These are phyloP conservation scores for Oryzias celebensis DNA, from an alignment of 2,113 vertebrate genomes.

Conservation along the genomic window DNA sequence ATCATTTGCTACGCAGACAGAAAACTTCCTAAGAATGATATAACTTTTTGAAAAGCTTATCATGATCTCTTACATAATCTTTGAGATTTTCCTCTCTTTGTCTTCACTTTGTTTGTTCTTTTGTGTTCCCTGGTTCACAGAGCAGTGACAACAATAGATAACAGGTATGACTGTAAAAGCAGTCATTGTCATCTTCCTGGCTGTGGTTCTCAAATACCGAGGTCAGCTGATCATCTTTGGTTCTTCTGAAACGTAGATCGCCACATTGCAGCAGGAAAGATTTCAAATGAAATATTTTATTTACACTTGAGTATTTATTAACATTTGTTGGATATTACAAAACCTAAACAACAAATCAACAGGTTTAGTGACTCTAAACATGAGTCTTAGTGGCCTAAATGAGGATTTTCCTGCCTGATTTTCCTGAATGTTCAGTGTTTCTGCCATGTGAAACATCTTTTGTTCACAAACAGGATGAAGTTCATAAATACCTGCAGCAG, in stretches of 20 bases:
- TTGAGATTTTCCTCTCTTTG: too few relatives aligned
- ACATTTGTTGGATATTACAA: too few relatives aligned
- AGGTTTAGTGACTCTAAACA: too few relatives aligned
- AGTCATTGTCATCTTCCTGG: slow-evolving; percentile 43
- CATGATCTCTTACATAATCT: background rate
- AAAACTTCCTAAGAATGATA: background rate
- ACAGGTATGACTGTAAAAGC: slow-evolving; percentile 25
- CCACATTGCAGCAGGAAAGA: background rate
- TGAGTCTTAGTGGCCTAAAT: too few relatives aligned
- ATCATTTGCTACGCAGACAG: too few relatives aligned
- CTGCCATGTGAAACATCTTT: slow-evolving; percentile 10
- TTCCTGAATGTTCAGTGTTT: background rate
- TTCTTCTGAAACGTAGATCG: slow-evolving; percentile 11
- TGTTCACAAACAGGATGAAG: slow-evolving; percentile 19
- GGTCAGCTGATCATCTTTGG: slow-evolving; percentile 36
- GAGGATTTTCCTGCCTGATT: too few relatives aligned
- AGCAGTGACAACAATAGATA: slow-evolving; percentile 18
- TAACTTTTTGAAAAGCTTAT: background rate
- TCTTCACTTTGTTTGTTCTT: too few relatives aligned
- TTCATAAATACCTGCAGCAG: slow-evolving; percentile 11
- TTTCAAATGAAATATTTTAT: too few relatives aligned
- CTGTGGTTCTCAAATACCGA: slow-evolving; percentile 35
- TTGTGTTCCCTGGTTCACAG: background rate
- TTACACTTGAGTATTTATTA: too few relatives aligned
- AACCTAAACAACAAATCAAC: too few relatives aligned